These are phyloP conservation scores for Hemaris fuciformis DNA, from an alignment of 2,888 invertebrate genomes.

Conservation along the genomic window DNA sequence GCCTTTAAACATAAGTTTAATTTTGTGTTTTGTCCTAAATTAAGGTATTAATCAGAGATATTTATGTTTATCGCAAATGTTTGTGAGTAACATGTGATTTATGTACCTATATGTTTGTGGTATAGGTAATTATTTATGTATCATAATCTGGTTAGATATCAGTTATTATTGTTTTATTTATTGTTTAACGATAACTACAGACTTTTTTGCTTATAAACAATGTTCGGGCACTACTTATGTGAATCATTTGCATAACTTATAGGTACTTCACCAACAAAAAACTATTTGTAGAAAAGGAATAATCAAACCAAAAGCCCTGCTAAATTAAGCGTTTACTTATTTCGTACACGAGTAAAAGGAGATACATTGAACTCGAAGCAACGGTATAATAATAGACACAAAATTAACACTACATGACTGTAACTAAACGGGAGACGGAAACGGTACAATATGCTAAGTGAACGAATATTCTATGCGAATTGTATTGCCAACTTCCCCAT, in stretches of 20 bases:
- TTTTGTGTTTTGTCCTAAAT: not conserved
- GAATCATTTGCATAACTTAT: not conserved
- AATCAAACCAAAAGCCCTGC: slow-evolving; percentile 20
- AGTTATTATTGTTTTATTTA: not conserved
- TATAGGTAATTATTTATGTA: slow-evolving; percentile 1
- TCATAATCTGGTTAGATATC: not conserved
- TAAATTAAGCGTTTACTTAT: slow-evolving; percentile 30
- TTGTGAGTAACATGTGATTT: not conserved
- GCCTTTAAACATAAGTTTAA: not conserved
- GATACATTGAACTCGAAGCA: slow-evolving; percentile 25
- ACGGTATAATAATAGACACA: slow-evolving; percentile 32
- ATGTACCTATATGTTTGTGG: not conserved
- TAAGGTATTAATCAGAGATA: not conserved
- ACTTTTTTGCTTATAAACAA: too few relatives aligned
- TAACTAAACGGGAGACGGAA: slow-evolving; percentile 29
- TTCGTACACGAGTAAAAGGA: slow-evolving; percentile 18
- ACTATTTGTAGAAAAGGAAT: not conserved
- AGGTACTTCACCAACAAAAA: not conserved
- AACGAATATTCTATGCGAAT: slow-evolving; percentile 8
- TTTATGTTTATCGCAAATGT: not conserved
- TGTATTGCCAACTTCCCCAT: slow-evolving; percentile 11
- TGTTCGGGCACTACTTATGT: not conserved
- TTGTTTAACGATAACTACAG: not conserved
- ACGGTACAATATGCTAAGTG: slow-evolving; percentile 38
- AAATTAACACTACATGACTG: slow-evolving; percentile 26